Evolutionary conservation across 2,797 vertebrate species (phyloP), one percentile per base, ranked within the genome.

Genomic region (Hypotaenidia okinawae): DNA sequence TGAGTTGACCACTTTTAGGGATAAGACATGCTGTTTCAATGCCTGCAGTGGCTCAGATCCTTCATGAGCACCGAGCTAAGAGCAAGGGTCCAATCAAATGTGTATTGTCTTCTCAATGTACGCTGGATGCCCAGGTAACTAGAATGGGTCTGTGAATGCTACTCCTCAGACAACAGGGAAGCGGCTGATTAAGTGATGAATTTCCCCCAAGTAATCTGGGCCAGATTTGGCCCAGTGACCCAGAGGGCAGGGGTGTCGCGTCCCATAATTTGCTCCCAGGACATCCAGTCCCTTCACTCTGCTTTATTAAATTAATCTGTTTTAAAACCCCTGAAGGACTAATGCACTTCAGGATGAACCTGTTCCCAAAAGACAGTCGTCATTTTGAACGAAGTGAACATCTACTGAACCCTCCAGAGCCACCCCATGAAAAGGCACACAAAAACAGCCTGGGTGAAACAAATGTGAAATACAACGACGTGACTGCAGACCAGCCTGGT

Each of bases 301-400:
- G 69, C 77, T 95, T 97, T 95, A 96, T 94, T 88, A 95, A 92
- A 45, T 80, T 95, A 92, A 96, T 95, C 83, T 93, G 51, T 90
- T 81, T 94, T 78, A 74, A 95, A 89, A 39, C 23, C 82, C 84
- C 91, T 66, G 76, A 45, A 13, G 74, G 93, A 87, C 74, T 37
- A 87, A 82, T 0, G 0, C 61, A 70, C 70, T 92, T 92, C 35
- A 94, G 47, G 84, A 92, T 85, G 83, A 97, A 85, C 88, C 78
- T 69, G 69, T 55, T 93, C 94, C 95, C 94, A 64, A 35, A 95
- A 94, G 95, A 58, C 51, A 54, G 64, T 54, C 77, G 78, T 74
- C 68, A 69, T 87, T 92, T 92, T 95, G 81, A 72, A 61, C 3
- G 3, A 96, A 95, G 77, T 51, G 80, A 95, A 85, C 86, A 85